Evolutionary conservation across 2,113 vertebrate species (phyloP), one percentile per base, ranked within the genome.

Genomic region (Dicentrarchus labrax): DNA sequence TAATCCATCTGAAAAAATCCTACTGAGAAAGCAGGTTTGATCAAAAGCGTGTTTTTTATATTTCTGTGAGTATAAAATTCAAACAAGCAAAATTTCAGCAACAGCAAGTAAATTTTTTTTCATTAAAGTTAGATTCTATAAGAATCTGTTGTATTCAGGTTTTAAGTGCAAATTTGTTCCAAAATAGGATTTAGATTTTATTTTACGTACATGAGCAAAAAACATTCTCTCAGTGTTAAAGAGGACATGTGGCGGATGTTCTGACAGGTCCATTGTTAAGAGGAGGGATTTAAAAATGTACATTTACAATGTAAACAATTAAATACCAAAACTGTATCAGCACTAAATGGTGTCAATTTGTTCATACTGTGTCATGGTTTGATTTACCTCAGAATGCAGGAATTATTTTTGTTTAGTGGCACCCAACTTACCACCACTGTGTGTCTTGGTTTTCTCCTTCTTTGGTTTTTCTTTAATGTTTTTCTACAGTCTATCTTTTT

Each of bases 1-100:
- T 47, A 22, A 38, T 75, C 67, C 22, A n/a, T 19, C 13, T 59
- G 15, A 65, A 78, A 68, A 77, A 83, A 85, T 74, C 50, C 10
- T n/a, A 8, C 59, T 1, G 6, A 80, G 16, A 30, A 43, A n/a
- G 2, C 47, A 39, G 6, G 6, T 41, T 74, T 53, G 41, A 67
- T 62, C 43, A 51, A 30, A 78, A 15, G n/a, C 2, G 5, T 11
- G 53, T 48, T 67, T 78, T 10, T 48, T 21, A n/a, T 68, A 54
- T 82, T 68, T 76, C 60, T 41, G 8, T n/a, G 36, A 30, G 9
- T 21, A 57, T 41, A 72, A 47, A 60, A 45, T 80, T 75, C 4
- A 78, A 60, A 39, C 56, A 22, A n/a, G n/a, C n/a, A n/a, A n/a
- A n/a, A 51, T 75, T 5, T 66, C n/a, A n/a, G 39, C 17, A 47